Evolutionary conservation across 2,888 invertebrate genomes (phyloP).

Genomic region (Tiphia femorata): DNA sequence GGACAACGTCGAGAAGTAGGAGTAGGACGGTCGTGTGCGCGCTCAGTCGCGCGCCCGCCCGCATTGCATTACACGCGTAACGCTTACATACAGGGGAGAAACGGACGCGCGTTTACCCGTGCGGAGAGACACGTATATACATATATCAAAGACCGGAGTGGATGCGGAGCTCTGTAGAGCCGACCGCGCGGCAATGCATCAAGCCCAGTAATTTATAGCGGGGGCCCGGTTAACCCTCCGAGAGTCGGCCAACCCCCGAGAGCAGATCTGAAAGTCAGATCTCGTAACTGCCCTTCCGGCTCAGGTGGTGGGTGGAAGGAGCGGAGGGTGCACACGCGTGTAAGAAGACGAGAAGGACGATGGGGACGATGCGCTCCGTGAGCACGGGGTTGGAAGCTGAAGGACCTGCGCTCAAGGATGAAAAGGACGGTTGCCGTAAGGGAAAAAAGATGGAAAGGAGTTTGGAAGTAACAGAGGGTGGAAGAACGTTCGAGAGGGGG

Average conservation of each 20-base stretch:
- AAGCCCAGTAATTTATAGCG: constrained; percentile 60
- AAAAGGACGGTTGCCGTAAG: neutral
- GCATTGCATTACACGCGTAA: neutral
- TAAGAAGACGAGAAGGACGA: neutral
- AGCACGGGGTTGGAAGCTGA: too few species aligned
- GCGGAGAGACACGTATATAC: constrained; percentile 30
- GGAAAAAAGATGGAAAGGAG: too few species aligned
- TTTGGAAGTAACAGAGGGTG: too few species aligned
- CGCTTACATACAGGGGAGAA: neutral
- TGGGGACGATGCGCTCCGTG: too few species aligned
- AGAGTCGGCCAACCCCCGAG: constrained; percentile 13
- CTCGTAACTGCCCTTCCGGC: constrained; percentile 35
- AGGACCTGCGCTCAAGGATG: too few species aligned
- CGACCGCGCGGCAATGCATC: constrained; percentile 58
- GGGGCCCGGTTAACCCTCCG: constrained; percentile 56
- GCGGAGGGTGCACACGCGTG: neutral
- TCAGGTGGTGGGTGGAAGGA: neutral
- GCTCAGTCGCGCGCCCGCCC: too few species aligned
- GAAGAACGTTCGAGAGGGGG: too few species aligned
- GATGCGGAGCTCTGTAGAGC: constrained; percentile 52
- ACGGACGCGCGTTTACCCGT: neutral
- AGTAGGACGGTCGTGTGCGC: neutral
- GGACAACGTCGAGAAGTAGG: neutral
- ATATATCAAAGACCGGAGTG: constrained; percentile 49
- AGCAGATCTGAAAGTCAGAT: constrained; percentile 61